phyloP scores from a whole-genome alignment of 2,797 vertebrate species.

The Cryptoblepharus egeriae region DNA sequence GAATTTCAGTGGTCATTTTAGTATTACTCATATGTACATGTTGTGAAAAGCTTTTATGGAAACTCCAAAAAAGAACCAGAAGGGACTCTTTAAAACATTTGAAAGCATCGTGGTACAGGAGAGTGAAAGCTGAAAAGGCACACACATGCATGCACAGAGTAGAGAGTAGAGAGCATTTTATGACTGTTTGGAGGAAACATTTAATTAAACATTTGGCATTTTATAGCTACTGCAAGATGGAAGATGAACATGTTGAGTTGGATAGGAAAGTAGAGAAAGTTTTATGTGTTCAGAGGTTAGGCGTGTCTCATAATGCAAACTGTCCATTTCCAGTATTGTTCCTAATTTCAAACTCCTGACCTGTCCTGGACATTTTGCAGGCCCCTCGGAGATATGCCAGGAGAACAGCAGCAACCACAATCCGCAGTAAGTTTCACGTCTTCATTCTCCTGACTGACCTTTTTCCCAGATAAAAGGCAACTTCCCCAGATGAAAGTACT shows the following conservation, averaged over 20 bases:
- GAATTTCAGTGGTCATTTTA: neutral
- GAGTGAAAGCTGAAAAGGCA: neutral
- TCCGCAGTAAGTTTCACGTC: too few relatives aligned
- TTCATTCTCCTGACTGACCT: too few relatives aligned
- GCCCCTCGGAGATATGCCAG: too few relatives aligned
- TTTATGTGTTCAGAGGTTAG: fast-evolving
- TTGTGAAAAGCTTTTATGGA: neutral
- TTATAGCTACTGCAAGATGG: neutral
- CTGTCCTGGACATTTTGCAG: too few relatives aligned
- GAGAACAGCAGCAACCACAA: too few relatives aligned
- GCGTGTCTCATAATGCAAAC: neutral
- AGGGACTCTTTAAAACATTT: neutral
- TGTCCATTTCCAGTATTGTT: neutral
- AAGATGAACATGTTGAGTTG: neutral
- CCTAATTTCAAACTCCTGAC: neutral
- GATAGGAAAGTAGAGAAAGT: neutral
- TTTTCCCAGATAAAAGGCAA: too few relatives aligned
- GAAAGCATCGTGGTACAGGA: neutral
- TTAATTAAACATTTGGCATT: constrained; percentile 7
- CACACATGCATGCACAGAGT: too few relatives aligned
- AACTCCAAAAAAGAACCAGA: neutral
- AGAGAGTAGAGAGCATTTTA: neutral
- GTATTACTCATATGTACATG: neutral
- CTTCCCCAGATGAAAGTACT: too few relatives aligned
- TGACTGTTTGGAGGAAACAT: constrained; percentile 1